Conservation (phyloP, 2,113 vertebrate genomes). For the Dunckerocampus dactyliophorus region DNA sequence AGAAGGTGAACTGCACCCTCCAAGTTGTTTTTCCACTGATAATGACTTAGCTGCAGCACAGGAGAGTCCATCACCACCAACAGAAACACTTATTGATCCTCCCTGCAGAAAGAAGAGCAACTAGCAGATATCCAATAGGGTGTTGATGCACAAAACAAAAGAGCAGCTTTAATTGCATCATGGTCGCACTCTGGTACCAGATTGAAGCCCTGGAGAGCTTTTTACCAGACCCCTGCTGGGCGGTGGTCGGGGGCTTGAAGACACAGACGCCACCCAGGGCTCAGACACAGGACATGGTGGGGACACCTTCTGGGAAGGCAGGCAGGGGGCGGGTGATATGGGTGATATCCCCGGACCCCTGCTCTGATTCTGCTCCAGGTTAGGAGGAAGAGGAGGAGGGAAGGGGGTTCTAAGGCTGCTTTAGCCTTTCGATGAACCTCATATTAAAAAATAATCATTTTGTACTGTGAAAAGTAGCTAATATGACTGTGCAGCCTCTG, state of each 20-base stretch:
- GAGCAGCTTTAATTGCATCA: slow-evolving; percentile 49
- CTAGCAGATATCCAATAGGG: slow-evolving; percentile 38
- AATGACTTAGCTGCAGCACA: no score
- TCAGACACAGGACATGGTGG: slow-evolving; percentile 17
- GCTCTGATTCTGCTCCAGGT: slow-evolving; percentile 60
- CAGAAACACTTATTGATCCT: slow-evolving; percentile 3
- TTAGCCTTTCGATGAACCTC: slow-evolving; percentile 50
- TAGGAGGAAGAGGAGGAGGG: slow-evolving; percentile 11
- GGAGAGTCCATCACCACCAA: neutral
- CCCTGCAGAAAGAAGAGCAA: slow-evolving; percentile 15
- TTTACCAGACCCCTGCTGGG: slow-evolving; percentile 52
- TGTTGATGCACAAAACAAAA: slow-evolving; percentile 55
- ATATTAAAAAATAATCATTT: slow-evolving; percentile 41
- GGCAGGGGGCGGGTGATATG: slow-evolving; percentile 6
- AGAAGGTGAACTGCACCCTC: no score
- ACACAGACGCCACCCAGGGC: slow-evolving; percentile 43
- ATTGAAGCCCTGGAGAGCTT: slow-evolving; percentile 48
- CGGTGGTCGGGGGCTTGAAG: slow-evolving; percentile 29
- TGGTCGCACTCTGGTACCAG: slow-evolving; percentile 52
- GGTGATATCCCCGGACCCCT: slow-evolving; percentile 59
- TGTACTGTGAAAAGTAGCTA: neutral
- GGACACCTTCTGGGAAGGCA: slow-evolving; percentile 38
- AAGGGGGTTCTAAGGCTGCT: slow-evolving; percentile 27
- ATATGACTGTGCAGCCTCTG: neutral
- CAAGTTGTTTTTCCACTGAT: no score